These are phyloP conservation scores for Nyctibius grandis DNA, from an alignment of 2,797 vertebrate species.

Conservation along the genomic window DNA sequence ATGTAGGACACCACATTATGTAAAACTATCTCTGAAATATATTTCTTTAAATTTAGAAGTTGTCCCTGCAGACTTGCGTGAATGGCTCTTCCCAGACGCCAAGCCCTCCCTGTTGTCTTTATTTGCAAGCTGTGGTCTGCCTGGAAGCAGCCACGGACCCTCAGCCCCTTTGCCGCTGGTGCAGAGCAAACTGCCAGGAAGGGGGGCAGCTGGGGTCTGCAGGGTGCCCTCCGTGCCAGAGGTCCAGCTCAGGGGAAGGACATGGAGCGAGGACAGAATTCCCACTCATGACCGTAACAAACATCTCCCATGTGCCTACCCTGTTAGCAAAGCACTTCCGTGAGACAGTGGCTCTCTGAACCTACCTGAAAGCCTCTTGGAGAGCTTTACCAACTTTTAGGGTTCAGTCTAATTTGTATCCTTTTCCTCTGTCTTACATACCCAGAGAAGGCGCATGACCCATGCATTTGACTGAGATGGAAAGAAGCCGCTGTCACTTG, in stretches of 20 bases:
- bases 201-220: neutral
- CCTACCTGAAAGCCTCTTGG: neutral
- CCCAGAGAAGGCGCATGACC: neutral
- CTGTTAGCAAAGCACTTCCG: neutral
- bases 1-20: neutral
- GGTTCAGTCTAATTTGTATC: neutral
- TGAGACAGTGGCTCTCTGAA: neutral
- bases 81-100: neutral
- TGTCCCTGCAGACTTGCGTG: neutral
- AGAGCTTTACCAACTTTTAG: neutral
- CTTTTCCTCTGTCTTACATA: neutral
- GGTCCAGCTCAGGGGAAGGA: neutral
- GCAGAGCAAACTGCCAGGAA: neutral
- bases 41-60: neutral
- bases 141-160: neutral
- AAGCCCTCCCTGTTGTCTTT: neutral
- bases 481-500: neutral
- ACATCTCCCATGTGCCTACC: rapidly evolving
- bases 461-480: neutral
- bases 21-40: neutral
- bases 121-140: neutral
- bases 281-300: neutral
- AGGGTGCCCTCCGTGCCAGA: neutral
- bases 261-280: rapidly evolving
- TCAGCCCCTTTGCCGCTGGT: neutral